Evolutionary conservation across 2,797 vertebrate genomes (phyloP), one percentile per base, ranked within the genome.

Genomic region (Sarcoramphus papa): DNA sequence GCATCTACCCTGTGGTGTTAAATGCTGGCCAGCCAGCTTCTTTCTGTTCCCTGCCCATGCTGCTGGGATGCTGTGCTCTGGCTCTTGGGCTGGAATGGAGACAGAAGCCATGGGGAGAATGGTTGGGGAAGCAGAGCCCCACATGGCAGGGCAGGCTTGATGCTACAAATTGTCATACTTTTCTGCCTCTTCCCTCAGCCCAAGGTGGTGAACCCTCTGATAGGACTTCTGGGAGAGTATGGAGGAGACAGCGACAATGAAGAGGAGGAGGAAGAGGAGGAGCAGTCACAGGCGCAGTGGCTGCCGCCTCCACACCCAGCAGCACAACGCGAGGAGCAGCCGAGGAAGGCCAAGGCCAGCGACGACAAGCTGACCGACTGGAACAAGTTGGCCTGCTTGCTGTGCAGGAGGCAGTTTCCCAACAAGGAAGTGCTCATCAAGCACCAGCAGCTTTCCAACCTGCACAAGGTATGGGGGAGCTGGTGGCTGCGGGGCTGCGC

Each of bases 321-420:
- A 7, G 91, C 90, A 3, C 97, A 96, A 37, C 92, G 97, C 0
- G 97, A 98, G 82, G 97, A 97, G 74, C 93, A 93, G 75, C 97
- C 86, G 4, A 98, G 97, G 79, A 99, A 98, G 82, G 45, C 97
- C 23, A 98, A 99, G 51, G 98, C 97, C 51, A 98, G 97, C 6
- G 99, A 99, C 1, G 99, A 99, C 96, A 99, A 98, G 96, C 98
- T 99, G 95, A 99, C 99, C 0, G 99, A 99, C 98, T 99, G 99
- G 99, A 99, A 99, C 96, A 99, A 99, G 97, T 98, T 99, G 98
- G 99, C 99, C 77, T 99, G 99, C 90, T 98, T 99, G 94, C 98
- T 99, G 17, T 99, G 99, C 97, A 98, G 99, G 97, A 98, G 99
- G 79, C 99, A 99, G 97, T 99, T 99, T 88, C 99, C 99, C 92